These are phyloP conservation scores for Nycticryphes semicollaris DNA, from an alignment of 2,113 vertebrate species.

Conservation along the genomic window DNA sequence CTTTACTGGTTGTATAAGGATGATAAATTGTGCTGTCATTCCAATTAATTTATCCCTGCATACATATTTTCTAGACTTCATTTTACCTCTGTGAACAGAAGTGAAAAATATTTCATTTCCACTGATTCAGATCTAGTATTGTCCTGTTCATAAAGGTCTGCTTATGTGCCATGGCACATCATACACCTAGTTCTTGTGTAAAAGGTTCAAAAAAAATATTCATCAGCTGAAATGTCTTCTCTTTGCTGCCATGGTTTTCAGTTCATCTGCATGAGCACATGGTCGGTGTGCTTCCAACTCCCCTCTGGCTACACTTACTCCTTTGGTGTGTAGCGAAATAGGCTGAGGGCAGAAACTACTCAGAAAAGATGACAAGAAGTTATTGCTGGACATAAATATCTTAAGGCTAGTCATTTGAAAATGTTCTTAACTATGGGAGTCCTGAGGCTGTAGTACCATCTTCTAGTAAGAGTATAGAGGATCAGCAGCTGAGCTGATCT, in stretches of 20 bases:
- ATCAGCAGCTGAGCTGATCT: background rate
- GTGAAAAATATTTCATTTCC: background rate
- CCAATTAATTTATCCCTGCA: background rate
- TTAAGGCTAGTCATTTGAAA: background rate
- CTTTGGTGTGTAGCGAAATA: background rate
- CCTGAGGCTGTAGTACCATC: background rate
- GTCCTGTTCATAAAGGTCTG: background rate
- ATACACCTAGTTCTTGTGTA: background rate
- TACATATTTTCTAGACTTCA: background rate
- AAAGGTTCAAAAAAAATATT: background rate
- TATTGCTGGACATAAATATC: background rate
- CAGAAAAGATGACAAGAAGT: background rate
- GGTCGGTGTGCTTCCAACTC: background rate
- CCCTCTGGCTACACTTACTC: background rate
- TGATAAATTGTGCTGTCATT: background rate
- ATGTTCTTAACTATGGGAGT: background rate
- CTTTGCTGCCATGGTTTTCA: background rate
- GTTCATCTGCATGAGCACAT: background rate
- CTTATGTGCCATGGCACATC: rapidly evolving
- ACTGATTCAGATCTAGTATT: background rate
- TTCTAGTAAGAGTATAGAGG: background rate
- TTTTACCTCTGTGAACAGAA: background rate
- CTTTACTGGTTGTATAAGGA: background rate
- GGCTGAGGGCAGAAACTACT: background rate
- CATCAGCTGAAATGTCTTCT: background rate